Base-by-base conservation (phyloP, 2,888 invertebrate species). In the Tetragnatha montana region DNA sequence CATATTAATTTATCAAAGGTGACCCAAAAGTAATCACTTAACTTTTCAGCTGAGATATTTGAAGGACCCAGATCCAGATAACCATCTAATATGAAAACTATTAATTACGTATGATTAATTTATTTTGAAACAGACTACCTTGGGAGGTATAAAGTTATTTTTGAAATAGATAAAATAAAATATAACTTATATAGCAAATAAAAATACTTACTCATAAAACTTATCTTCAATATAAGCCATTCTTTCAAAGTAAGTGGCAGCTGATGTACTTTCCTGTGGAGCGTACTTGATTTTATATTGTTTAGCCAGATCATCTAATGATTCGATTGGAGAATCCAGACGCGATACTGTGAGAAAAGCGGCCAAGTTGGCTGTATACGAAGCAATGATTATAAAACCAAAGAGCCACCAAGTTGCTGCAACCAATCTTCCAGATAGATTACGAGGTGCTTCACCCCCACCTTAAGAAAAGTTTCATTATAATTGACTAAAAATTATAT, bases 371-470 rank as follows among this genome's bases (percentile, higher is more conserved):
- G 99, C 99, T 0, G 99, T 99, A 94, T 99, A 99, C 0, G 98
- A 98, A 4, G 99, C 99, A 93, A 99, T 99, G 92, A 99, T 98
- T 93, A 99, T 99, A 94, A 99, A 99, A 0, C 99, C 98, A 94
- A 99, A 99, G 47, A 99, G 94, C 99, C 99, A 99, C 99, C 98
- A 99, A 0, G 99, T 99, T 1, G 99, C 99, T 0, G 99, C 99
- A 0, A 99, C 96, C 14, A 99, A 94, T 81, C 99, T 95, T 0
- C 99, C 99, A 0, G 98, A 98, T 0, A 99, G 94, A 93, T 99
- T 99, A 93, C 98, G 98, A 0, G 98, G 98, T 0, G 98, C 98
- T 93, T 98, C 98, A 0, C 98, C 98, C 0, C 98, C 98, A 0
- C 98, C 98, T 92, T 81, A 91, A 35, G 47, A 70, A 49, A n/a